Conservation (phyloP, 2,113 vertebrate species). For the Nasalis larvatus region DNA sequence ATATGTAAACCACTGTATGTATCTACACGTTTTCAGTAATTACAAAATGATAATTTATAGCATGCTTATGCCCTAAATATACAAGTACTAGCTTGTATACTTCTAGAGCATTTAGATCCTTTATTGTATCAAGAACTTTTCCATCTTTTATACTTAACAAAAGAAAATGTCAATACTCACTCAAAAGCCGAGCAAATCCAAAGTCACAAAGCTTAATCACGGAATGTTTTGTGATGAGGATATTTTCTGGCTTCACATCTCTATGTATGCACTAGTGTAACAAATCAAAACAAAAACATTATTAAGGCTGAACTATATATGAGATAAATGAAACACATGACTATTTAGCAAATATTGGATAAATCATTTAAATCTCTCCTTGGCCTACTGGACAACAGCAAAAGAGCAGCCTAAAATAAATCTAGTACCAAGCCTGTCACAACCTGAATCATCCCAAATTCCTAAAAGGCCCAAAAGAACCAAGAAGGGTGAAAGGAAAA, state of each 20-base stretch:
- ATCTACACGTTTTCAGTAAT: conserved; percentile 18
- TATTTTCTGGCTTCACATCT: conserved; percentile 98
- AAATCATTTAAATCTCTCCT: not conserved
- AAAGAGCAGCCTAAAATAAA: conserved; percentile 10
- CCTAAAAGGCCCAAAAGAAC: not conserved
- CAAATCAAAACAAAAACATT: conserved; percentile 7
- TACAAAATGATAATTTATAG: not conserved
- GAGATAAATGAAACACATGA: not conserved
- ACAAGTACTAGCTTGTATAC: not conserved
- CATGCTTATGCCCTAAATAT: not conserved
- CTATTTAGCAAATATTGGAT: not conserved
- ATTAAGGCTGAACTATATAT: conserved; percentile 1
- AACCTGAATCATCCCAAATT: not conserved
- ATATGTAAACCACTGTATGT: not conserved
- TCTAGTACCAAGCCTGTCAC: not conserved
- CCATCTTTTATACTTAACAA: not conserved
- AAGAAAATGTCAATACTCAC: conserved; percentile 84
- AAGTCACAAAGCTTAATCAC: conserved; percentile 99
- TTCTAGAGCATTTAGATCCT: not conserved
- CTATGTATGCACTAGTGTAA: conserved; percentile 94
- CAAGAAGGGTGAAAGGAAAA: not conserved
- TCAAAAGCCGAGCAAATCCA: conserved; percentile 95
- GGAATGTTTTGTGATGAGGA: conserved; percentile 95
- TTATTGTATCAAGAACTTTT: not conserved
- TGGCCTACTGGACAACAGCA: not conserved